A percentile compares a stretch with the other conserved stretches of the same genome.
phyloP scores from a whole-genome alignment of 2,113 vertebrate species.

The Ploceus nigricollis region DNA sequence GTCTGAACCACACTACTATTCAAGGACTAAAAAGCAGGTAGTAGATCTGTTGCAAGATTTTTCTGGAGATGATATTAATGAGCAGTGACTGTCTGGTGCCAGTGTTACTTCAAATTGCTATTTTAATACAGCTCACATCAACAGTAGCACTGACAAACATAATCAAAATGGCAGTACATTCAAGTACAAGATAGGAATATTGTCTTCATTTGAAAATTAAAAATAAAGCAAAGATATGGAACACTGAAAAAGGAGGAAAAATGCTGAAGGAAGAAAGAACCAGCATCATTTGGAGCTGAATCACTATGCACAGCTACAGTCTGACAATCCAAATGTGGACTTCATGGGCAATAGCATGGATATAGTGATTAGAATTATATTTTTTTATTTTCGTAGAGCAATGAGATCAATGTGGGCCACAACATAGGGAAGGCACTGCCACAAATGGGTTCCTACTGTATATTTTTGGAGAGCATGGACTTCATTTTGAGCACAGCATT shows the following conservation, averaged over 20 bases:
- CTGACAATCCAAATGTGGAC: neutral
- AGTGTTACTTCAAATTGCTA: neutral
- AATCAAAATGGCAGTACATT: constrained; percentile 9
- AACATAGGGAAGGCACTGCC: accelerated
- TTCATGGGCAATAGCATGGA: neutral
- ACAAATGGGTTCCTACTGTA: neutral
- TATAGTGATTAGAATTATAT: neutral
- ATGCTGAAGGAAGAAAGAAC: neutral
- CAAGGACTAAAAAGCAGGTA: neutral
- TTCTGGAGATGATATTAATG: neutral
- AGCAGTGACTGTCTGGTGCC: constrained; percentile 1
- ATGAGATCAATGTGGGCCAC: neutral
- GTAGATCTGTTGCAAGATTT: neutral
- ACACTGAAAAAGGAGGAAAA: neutral
- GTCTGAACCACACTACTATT: neutral
- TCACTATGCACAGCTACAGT: neutral
- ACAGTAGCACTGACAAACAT: neutral
- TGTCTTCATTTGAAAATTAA: neutral
- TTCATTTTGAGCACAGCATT: neutral
- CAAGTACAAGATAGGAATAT: neutral
- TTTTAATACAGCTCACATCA: constrained; percentile 43
- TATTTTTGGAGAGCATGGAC: neutral
- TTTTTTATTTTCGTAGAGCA: neutral
- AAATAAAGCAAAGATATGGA: neutral
- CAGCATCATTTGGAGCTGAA: neutral